Evolutionary conservation across 2,888 invertebrate species (phyloP), one percentile per base, ranked within the genome.

Genomic region (Euplexia lucipara): DNA sequence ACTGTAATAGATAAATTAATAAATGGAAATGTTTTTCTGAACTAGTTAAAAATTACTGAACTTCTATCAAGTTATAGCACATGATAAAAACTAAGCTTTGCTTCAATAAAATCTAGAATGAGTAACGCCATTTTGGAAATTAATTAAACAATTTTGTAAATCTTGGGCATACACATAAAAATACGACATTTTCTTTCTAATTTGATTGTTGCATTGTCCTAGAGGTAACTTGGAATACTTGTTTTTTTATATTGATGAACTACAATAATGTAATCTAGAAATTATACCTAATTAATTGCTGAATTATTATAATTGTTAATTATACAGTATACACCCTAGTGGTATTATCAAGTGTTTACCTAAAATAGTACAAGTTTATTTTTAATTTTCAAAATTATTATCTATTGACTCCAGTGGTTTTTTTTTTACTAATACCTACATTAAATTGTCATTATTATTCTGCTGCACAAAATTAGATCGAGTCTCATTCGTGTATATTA

Each of bases 301-400:
- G 58, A 66, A 59, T 68, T 62, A 70, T 54, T 60, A 58, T 72
- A 58, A 70, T 60, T 75, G 34, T 72, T 56, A 79, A 70, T 52
- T 59, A 66, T 62, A 75, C 34, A 70, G 49, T 59, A 66, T 62
- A 75, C 34, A 56, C 59, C 65, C 67, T 59, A 64, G 71, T 75
- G 75, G 68, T 71, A 69, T 69, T 67, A 57, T 71, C 54, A 83
- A 80, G 75, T 87, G 85, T 87, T 87, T 86, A 87, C 85, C 82
- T 84, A 83, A 81, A 79, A 85, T 86, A 87, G 86, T 88, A 87
- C 86, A 87, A 88, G 83, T 83, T 82, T 84, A 84, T 85, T 82
- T 70, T 71, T 67, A 77, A 71, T 77, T 72, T 69, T 73, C 81
- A 59, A 82, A 78, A 81, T 81, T 78, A 69, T 75, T 70, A 78